These are phyloP conservation scores for Gymnoscopelus microlampas DNA, from an alignment of 2,797 vertebrate genomes.

Conservation along the genomic window DNA sequence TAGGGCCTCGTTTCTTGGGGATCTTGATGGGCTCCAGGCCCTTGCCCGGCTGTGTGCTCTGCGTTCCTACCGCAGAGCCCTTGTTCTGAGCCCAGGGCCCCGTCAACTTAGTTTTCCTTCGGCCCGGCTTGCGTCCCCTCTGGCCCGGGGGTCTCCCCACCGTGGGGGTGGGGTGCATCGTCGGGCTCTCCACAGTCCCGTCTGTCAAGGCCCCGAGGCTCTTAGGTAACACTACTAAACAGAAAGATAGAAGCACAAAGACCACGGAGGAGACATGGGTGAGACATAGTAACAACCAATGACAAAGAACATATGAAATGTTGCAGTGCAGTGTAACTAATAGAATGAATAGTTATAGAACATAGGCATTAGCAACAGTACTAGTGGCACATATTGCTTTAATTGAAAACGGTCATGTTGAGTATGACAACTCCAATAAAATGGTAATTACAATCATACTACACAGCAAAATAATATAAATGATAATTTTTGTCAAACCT, in stretches of 20 bases:
- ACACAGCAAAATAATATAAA: too few species aligned
- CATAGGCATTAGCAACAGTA: too few species aligned
- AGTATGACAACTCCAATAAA: too few species aligned
- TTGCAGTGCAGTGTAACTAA: too few species aligned
- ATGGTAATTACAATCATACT: too few species aligned
- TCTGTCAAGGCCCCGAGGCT: slow-evolving; percentile 87
- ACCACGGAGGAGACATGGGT: not conserved
- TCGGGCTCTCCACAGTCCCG: slow-evolving; percentile 85
- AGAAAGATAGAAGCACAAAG: slow-evolving; percentile 11
- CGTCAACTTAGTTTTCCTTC: slow-evolving; percentile 87
- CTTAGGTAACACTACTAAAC: slow-evolving; percentile 91
- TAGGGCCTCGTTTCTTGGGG: slow-evolving; percentile 97
- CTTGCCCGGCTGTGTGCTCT: slow-evolving; percentile 82
- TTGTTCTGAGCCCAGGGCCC: slow-evolving; percentile 77
- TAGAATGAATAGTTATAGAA: too few species aligned
- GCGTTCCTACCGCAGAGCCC: slow-evolving; percentile 67
- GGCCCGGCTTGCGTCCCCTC: slow-evolving; percentile 92
- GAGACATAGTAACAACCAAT: not conserved
- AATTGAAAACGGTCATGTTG: too few species aligned
- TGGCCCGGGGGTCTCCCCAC: slow-evolving; percentile 88
- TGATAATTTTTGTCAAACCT: not conserved
- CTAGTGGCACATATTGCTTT: too few species aligned
- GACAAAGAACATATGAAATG: not conserved
- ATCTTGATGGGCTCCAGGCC: slow-evolving; percentile 91
- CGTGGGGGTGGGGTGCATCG: slow-evolving; percentile 85